A percentile compares a stretch with the other conserved stretches of the same genome.
Evolutionary conservation across 2,888 invertebrate genomes (phyloP).

Genomic region (Hirtodrosophila cameraria): DNA sequence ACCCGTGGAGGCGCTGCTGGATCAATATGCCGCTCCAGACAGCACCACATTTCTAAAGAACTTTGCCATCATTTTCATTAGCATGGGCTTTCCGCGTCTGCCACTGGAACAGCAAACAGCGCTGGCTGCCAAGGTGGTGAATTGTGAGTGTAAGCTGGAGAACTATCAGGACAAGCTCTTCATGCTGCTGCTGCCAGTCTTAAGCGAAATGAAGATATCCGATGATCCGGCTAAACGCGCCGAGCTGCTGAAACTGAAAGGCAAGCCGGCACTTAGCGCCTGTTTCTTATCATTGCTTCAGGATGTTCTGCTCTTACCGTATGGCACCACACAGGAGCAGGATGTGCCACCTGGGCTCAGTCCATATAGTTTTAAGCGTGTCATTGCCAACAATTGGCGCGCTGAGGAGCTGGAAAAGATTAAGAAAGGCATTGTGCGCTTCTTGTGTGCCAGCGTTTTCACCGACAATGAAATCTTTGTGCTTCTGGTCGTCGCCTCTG

Average conservation of each 20-base stretch:
- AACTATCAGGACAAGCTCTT: constrained; percentile 93
- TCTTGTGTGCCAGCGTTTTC: constrained; percentile 91
- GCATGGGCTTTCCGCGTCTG: constrained; percentile 94
- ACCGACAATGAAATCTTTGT: constrained; percentile 89
- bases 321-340: constrained; percentile 80
- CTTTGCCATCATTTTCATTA: constrained; percentile 96
- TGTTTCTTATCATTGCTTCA: constrained; percentile 90
- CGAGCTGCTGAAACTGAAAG: constrained; percentile 88
- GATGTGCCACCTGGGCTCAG: constrained; percentile 91
- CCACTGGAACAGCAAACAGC: constrained; percentile 90
- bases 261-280: constrained; percentile 86
- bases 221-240: constrained; percentile 87
- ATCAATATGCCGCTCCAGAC: constrained; percentile 89
- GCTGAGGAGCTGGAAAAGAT: constrained; percentile 93
- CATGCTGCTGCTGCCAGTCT: constrained; percentile 90
- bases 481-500: constrained; percentile 92
- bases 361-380: constrained; percentile 89
- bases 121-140: constrained; percentile 90
- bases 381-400: constrained; percentile 89
- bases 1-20: constrained; percentile 92
- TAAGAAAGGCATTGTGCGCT: constrained; percentile 92
- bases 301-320: constrained; percentile 93
- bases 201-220: constrained; percentile 88
- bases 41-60: constrained; percentile 92
- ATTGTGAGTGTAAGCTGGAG: constrained; percentile 91